A percentile compares a stretch with the other conserved stretches of the same genome.
These are phyloP conservation scores for Netelia melanura DNA, from an alignment of 2,888 invertebrate genomes.

Conservation along the genomic window DNA sequence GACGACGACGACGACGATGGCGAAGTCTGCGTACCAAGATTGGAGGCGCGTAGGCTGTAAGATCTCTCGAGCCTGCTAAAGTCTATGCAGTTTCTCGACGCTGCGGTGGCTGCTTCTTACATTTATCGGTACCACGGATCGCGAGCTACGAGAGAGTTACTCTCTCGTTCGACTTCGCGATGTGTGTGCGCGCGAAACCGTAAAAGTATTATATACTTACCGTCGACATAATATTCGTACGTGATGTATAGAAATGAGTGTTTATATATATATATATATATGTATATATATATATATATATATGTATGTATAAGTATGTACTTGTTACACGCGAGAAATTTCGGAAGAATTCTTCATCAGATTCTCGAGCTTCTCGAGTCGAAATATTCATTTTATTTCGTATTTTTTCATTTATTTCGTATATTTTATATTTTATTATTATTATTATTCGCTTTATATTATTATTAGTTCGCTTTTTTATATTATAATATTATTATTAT, in stretches of 20 bases:
- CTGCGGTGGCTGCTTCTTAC: conserved; percentile 64
- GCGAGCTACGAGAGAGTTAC: conserved; percentile 18
- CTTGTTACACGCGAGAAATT: conserved; percentile 16
- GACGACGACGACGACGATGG: conserved; percentile 24
- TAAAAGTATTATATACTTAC: conserved; percentile 54
- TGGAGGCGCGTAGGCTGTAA: conserved; percentile 57
- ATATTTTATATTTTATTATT: no score
- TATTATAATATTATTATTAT: no score
- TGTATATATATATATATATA: not conserved
- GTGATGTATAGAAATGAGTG: not conserved
- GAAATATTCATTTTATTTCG: not conserved
- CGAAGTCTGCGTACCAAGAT: conserved; percentile 49
- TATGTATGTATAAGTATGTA: not conserved
- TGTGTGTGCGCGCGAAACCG: conserved; percentile 42
- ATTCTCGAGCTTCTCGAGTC: no score
- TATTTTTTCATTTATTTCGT: not conserved
- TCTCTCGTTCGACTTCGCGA: conserved; percentile 19
- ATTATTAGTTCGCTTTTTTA: no score
- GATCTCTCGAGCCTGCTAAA: conserved; percentile 52
- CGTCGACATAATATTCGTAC: conserved; percentile 41
- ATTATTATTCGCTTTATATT: no score
- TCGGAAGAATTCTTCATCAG: not conserved
- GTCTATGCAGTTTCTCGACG: conserved; percentile 31
- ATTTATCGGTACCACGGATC: conserved; percentile 67
- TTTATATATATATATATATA: not conserved